Evolutionary conservation across 2,888 invertebrate genomes (phyloP), one percentile per base, ranked within the genome.

Genomic region (Mythimna pallens): DNA sequence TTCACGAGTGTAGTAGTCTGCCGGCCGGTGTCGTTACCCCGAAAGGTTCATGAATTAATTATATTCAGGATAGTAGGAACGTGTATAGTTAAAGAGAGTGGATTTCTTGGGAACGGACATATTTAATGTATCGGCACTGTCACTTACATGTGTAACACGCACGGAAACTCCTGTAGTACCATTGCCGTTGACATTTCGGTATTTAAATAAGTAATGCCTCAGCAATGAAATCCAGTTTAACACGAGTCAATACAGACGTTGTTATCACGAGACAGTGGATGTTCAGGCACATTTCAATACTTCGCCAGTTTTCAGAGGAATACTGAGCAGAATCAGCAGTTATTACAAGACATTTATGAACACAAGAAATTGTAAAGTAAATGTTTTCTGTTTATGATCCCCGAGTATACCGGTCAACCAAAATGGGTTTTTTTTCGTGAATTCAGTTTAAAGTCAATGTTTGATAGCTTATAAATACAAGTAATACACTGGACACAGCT

Each of bases 21-120:
- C 40, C 47, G 47, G 36, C 59, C 63, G 52, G 17, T 67, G 52
- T 66, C 43, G 55, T 73, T 73, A 47, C 65, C 69, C 34, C 74
- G 54, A 83, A 80, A 74, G 63, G 66, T 74, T 80, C 70, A 73
- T 83, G 84, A 81, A 83, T 81, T 80, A 80, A 83, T 75, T 74
- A 80, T 80, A 43, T 61, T 68, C 43, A 62, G 81, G 65, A 67
- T 58, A 80, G 70, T 68, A 80, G 64, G 58, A 62, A 72, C 43
- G 54, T 71, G 57, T 71, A 82, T 62, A 67, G 66, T 40, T 70
- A 65, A 40, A 57, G 36, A 68, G 72, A 78, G 67, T 62, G 50
- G 47, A 59, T 65, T 70, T 69, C 80, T 81, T 59, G 70, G 76
- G 54, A 74, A 70, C 36, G 34, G 36, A 55, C 36, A 70, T 80